Base-by-base conservation (phyloP, 2,113 vertebrate species). In the Lophius piscatorius region DNA sequence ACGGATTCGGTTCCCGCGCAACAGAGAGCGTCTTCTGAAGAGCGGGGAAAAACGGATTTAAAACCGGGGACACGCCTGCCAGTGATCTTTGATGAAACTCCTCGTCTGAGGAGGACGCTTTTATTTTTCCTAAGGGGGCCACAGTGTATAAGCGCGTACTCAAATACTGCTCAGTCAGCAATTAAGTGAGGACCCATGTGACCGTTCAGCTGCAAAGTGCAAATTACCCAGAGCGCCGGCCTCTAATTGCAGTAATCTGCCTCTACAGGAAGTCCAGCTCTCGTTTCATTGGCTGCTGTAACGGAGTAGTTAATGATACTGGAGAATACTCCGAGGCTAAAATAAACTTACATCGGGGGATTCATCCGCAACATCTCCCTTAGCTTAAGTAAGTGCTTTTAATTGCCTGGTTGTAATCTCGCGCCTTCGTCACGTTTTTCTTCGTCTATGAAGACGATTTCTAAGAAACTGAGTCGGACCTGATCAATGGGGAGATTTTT, bases 71-170 rank as follows among this genome's bases (percentile, higher is more conserved):
- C 50, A 81, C 13, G 42, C 34, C 64, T 67, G 62, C 58, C 46
- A 58, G 24, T 73, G 75, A 60, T 83, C 66, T 82, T 65, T 77
- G 67, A 81, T 81, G 67, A 69, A 84, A 83, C 60, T 70, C 86
- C 64, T 56, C 17, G 18, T 34, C 35, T 18, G 47, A 52, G 20
- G 48, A 67, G 39, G 35, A 71, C 20, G 3, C 59, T 64, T 79
- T 79, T 45, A 79, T 73, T 76, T 73, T 57, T 79, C 77, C 67
- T 61, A 1, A 42, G 70, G 70, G 66, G 79, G 21, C 54, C 29
- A 1, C 18, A 20, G 50, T n/a, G n/a, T 42, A 47, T 56, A 65
- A 67, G 75, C 36, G 40, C 59, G 46, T 36, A 35, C 59, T 41
- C 35, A 69, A 76, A 74, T 70, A 74, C 42, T 76, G 75, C 56